Conservation (phyloP, 2,888 invertebrate species). For the Eugnorisma glareosa region DNA sequence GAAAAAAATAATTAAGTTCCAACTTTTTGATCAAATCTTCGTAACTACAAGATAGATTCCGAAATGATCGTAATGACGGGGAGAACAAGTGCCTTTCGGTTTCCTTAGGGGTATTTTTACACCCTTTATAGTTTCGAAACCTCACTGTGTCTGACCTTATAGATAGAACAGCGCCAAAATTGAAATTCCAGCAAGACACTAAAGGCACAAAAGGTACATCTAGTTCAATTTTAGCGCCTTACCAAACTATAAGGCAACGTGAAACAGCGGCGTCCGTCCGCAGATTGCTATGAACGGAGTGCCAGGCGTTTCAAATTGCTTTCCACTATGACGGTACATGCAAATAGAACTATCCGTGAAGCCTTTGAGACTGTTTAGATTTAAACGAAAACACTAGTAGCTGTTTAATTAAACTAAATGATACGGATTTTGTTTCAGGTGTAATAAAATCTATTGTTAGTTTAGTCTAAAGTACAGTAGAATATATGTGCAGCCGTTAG, state of each 20-base stretch:
- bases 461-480: not conserved
- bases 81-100: too few species aligned
- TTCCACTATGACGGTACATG: conserved; percentile 58
- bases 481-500: too few species aligned
- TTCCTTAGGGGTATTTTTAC: too few species aligned
- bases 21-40: too few species aligned
- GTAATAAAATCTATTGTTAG: not conserved
- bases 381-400: conserved; percentile 22
- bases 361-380: conserved; percentile 47
- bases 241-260: conserved; percentile 49
- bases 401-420: conserved; percentile 27
- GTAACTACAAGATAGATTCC: too few species aligned
- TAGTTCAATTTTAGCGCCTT: conserved; percentile 51
- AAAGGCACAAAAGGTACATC: conserved; percentile 35
- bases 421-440: not conserved
- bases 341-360: conserved; percentile 48
- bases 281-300: conserved; percentile 69
- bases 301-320: conserved; percentile 71
- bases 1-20: too few species aligned
- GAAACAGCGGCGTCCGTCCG: conserved; percentile 57
- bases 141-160: not conserved
- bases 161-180: not conserved
- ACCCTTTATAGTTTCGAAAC: not conserved
- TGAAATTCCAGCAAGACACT: not conserved
- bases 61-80: too few species aligned